These are phyloP conservation scores for Syngnathus typhle DNA, from an alignment of 2,113 vertebrate species.

Conservation along the genomic window DNA sequence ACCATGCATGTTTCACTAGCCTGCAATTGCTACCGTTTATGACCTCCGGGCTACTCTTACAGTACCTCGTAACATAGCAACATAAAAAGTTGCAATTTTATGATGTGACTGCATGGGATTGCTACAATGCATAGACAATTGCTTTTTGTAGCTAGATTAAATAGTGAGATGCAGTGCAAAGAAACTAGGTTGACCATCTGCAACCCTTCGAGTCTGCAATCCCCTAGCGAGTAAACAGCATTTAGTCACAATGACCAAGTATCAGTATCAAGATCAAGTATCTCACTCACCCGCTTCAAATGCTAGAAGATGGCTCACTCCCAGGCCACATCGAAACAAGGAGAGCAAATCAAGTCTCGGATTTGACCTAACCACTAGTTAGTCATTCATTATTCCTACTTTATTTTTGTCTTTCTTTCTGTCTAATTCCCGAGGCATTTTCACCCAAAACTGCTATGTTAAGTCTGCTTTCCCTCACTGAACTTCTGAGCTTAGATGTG, in stretches of 20 bases:
- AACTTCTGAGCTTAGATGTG: slow-evolving; percentile 42
- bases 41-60: slow-evolving; percentile 18
- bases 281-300: slow-evolving; percentile 56
- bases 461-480: slow-evolving; percentile 32
- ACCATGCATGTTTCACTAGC: slow-evolving; percentile 35
- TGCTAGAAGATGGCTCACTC: slow-evolving; percentile 36
- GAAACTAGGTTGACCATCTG: slow-evolving; percentile 34
- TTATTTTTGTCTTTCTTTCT: neutral
- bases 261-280: slow-evolving; percentile 41
- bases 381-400: slow-evolving; percentile 11
- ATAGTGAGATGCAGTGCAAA: slow-evolving; percentile 9
- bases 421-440: slow-evolving; percentile 22
- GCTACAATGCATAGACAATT: slow-evolving; percentile 7
- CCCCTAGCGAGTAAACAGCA: slow-evolving; percentile 17
- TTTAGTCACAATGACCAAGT: slow-evolving; percentile 18
- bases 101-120: slow-evolving; percentile 8
- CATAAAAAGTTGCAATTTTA: slow-evolving; percentile 18
- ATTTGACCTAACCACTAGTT: slow-evolving; percentile 15
- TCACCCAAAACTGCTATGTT: slow-evolving; percentile 24
- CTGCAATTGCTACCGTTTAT: slow-evolving; percentile 35
- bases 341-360: slow-evolving; percentile 9
- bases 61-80: slow-evolving; percentile 23
- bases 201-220: neutral
- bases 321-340: slow-evolving; percentile 19
- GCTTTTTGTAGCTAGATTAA: slow-evolving; percentile 7